phyloP scores from a whole-genome alignment of 2,888 invertebrate species.

The Liodrosophila aerea region DNA sequence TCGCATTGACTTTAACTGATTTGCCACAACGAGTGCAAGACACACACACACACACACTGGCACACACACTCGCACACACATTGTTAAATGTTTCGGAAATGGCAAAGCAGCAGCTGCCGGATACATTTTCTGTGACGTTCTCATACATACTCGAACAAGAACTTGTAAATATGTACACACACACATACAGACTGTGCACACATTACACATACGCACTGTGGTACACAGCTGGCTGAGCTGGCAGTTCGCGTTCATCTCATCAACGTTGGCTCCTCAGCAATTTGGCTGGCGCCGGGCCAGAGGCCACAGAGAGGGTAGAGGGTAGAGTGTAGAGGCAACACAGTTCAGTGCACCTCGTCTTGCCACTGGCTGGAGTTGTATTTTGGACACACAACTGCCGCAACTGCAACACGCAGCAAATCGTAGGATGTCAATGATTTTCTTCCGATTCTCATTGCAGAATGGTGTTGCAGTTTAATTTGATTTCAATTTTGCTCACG shows the following conservation, averaged over 20 bases:
- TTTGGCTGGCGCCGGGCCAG: conserved; percentile 33
- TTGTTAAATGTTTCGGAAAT: conserved; percentile 75
- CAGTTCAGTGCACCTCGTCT: conserved; percentile 45
- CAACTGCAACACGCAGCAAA: conserved; percentile 17
- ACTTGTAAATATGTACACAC: too few relatives aligned
- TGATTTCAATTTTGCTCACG: conserved; percentile 54
- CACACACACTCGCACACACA: conserved; percentile 4
- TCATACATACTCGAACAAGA: too few relatives aligned
- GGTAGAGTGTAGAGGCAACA: not conserved
- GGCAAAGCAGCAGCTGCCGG: conserved; percentile 63
- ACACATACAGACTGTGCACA: conserved; percentile 7
- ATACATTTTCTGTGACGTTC: conserved; percentile 59
- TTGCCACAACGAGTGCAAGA: conserved; percentile 51
- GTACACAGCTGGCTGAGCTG: conserved; percentile 45
- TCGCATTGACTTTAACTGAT: conserved; percentile 56
- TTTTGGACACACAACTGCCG: conserved; percentile 28
- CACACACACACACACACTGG: conserved; percentile 4
- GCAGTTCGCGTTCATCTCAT: conserved; percentile 58
- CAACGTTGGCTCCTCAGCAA: conserved; percentile 47
- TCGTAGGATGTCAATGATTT: conserved; percentile 60
- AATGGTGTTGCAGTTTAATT: conserved; percentile 62
- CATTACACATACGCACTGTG: conserved; percentile 50
- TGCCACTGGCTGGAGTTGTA: conserved; percentile 29
- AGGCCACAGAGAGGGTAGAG: not conserved
- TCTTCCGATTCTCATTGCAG: conserved; percentile 47